Conservation (phyloP, 2,797 vertebrate genomes). For the Gallirallus australis region DNA sequence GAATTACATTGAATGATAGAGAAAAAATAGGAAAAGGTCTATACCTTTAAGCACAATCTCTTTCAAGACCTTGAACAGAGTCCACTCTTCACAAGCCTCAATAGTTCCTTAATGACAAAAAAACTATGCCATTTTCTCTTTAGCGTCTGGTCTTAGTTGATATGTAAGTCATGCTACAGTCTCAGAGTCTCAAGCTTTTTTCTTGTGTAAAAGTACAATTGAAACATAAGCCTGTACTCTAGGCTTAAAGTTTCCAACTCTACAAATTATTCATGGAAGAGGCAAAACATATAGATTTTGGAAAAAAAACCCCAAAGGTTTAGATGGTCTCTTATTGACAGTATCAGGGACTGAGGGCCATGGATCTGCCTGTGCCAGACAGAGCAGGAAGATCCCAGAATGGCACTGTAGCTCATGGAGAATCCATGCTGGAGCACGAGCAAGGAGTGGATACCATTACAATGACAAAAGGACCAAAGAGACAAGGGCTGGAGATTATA, state of each 20-base stretch:
- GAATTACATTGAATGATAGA: background rate
- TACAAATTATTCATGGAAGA: background rate
- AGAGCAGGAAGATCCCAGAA: background rate
- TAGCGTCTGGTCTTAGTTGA: background rate
- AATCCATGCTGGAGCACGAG: rapidly evolving
- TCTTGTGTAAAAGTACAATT: background rate
- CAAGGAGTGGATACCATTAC: background rate
- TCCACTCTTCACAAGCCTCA: background rate
- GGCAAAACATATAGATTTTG: background rate
- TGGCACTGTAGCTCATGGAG: background rate
- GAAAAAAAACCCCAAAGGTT: background rate
- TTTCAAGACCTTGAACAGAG: background rate
- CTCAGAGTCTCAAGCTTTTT: background rate
- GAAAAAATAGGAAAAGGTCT: rapidly evolving
- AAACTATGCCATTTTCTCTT: background rate
- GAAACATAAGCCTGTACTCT: background rate
- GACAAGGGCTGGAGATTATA: background rate
- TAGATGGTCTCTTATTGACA: background rate
- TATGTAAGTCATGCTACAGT: background rate
- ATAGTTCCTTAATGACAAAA: background rate
- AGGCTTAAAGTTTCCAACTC: background rate
- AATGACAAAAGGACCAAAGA: background rate
- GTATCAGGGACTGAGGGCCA: background rate
- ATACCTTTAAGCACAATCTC: background rate
- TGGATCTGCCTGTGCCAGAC: background rate